Evolutionary conservation across 2,113 vertebrate genomes (phyloP), one percentile per base, ranked within the genome.

Genomic region (Paradoxurus hermaphroditus): DNA sequence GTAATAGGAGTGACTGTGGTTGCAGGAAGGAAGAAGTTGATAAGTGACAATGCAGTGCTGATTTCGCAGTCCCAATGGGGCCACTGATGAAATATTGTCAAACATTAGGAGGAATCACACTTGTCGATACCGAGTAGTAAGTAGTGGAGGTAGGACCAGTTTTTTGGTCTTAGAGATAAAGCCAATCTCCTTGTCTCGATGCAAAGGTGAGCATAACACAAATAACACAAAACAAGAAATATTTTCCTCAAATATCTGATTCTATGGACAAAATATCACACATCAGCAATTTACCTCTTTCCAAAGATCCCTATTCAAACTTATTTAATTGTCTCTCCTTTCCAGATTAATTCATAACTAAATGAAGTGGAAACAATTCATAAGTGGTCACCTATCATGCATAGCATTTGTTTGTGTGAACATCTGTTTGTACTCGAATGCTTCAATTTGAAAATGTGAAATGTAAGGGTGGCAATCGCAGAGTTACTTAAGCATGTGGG

Each of bases 171-270:
- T 34, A 31, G 2, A 19, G 6, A 21, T 77, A 77, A 83, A 90
- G 78, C 62, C 29, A 63, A 25, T 51, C 68, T 89, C 31, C 7
- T 84, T 83, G 41, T 31, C 25, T 18, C 19, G 13, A 14, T 63
- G 73, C n/a, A 49, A 94, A 81, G 9, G 5, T 82, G 77, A 86
- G 14, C 1, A 14, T 56, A 46, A 41, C 31, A 79, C 34, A 2
- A n/a, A 63, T 25, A 86, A 56, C 62, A 79, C 53, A 67, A 78
- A 79, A 36, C 8, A 70, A 56, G 31, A 77, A 84, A 36, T 39
- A 16, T 65, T 92, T 59, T 86, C 44, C 53, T 90, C 51, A 62
- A 91, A 73, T 16, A 75, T 78, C 79, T 62, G n/a, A 87, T 87
- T 34, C 16, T 39, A 25, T 18, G 18, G 34, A 67, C 51, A 72